phyloP scores from a whole-genome alignment of 2,888 invertebrate genomes.

The Eudemis profundana region DNA sequence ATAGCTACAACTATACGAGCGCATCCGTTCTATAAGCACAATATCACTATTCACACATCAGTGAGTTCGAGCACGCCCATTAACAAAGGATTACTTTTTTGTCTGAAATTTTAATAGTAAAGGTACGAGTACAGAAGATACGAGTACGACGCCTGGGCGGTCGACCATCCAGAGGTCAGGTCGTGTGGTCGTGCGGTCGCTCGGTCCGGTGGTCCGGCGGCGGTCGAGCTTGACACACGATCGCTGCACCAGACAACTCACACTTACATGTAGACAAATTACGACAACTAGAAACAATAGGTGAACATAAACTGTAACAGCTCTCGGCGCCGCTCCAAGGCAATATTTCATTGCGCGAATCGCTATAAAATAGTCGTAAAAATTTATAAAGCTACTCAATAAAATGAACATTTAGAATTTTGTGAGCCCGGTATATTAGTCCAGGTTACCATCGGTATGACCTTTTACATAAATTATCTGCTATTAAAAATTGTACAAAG shows the following conservation, averaged over 20 bases:
- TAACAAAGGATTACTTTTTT: background rate
- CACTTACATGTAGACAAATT: constrained; percentile 51
- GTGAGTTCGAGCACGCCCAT: constrained; percentile 4
- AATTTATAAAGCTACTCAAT: constrained; percentile 78
- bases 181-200: constrained; percentile 1
- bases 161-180: background rate
- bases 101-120: background rate
- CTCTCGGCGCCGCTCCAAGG: constrained; percentile 57
- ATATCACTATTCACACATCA: constrained; percentile 6
- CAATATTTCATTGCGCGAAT: constrained; percentile 77
- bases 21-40: background rate
- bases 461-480: constrained; percentile 40
- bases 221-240: constrained; percentile 48
- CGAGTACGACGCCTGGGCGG: background rate
- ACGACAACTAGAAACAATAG: constrained; percentile 60
- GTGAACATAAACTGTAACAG: constrained; percentile 63
- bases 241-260: constrained; percentile 30
- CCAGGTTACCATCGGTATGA: constrained; percentile 64
- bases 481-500: background rate
- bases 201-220: constrained; percentile 1
- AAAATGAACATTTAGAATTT: constrained; percentile 76
- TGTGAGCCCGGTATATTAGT: constrained; percentile 70
- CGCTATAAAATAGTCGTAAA: constrained; percentile 77
- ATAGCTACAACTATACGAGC: too few species aligned
- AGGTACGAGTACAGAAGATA: background rate